Conservation (phyloP, 2,797 vertebrate species). For the Morelia viridis region DNA sequence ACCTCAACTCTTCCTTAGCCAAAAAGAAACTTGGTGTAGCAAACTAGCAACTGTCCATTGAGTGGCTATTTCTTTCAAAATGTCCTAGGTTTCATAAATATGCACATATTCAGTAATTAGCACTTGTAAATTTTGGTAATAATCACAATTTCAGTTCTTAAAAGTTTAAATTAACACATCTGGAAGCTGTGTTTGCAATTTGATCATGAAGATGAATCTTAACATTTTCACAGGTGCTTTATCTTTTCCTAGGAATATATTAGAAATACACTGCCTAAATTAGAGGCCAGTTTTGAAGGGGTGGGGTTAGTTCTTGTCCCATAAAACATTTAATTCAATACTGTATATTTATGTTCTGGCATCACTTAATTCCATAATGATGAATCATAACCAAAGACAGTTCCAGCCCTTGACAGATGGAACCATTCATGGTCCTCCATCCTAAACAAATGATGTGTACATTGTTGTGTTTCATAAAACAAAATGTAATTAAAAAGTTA, state of each 20-base stretch:
- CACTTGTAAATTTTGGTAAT: neutral
- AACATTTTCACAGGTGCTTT: neutral
- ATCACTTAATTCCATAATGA: neutral
- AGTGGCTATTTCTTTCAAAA: neutral
- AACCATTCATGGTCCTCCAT: no score
- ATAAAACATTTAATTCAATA: neutral
- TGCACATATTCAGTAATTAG: neutral
- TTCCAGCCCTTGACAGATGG: neutral
- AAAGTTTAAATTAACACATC: constrained; percentile 21
- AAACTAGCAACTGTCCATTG: neutral
- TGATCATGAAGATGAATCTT: neutral
- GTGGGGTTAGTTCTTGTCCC: neutral
- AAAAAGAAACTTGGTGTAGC: neutral
- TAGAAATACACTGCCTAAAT: neutral
- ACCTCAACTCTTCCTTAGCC: neutral
- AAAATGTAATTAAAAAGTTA: no score
- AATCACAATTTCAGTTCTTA: neutral
- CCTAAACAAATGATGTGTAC: no score
- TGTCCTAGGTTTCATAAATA: neutral
- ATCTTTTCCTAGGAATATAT: neutral
- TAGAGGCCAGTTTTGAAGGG: neutral
- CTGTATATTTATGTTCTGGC: neutral
- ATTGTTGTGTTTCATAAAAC: no score
- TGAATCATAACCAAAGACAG: neutral
- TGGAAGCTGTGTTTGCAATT: constrained; percentile 1